A percentile compares a stretch with the other conserved stretches of the same genome.
Evolutionary conservation across 2,888 invertebrate species (phyloP).

Genomic region (Steinernema carpocapsae): DNA sequence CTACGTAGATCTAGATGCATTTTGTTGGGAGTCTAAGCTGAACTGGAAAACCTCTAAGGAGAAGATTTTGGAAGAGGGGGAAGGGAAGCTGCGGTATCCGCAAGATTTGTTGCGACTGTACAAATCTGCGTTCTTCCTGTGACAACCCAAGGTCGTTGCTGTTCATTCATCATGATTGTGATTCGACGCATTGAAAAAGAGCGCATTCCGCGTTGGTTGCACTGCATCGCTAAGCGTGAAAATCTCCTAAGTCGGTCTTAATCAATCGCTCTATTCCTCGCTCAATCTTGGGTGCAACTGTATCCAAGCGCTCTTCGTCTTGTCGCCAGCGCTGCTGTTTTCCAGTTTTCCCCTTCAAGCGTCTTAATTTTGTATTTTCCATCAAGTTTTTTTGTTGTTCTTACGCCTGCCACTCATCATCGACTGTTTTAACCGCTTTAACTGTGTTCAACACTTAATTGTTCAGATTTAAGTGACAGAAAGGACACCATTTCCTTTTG

Average conservation of each 20-base stretch:
- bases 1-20: too few species aligned
- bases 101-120: slow-evolving; percentile 17
- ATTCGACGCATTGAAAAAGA: slow-evolving; percentile 18
- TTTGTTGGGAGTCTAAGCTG: too few species aligned
- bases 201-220: slow-evolving; percentile 15
- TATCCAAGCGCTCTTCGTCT: neutral
- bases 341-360: neutral
- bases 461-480: slow-evolving; percentile 10
- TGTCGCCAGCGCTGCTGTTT: neutral
- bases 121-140: slow-evolving; percentile 11
- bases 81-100: neutral
- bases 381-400: slow-evolving; percentile 26
- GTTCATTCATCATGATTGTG: slow-evolving; percentile 22
- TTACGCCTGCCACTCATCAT: neutral
- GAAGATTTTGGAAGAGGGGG: too few species aligned
- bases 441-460: too few species aligned
- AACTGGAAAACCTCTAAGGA: too few species aligned
- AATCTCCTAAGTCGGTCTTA: neutral
- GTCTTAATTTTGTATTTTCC: slow-evolving; percentile 16
- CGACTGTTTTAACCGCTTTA: too few species aligned
- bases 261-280: neutral
- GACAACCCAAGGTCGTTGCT: slow-evolving; percentile 28
- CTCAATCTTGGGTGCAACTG: slow-evolving; percentile 20
- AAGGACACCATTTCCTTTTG: neutral
- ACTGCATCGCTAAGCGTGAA: slow-evolving; percentile 21